phyloP scores from a whole-genome alignment of 1,140 invertebrate genomes.

The Macrosteles quadrilineatus region DNA sequence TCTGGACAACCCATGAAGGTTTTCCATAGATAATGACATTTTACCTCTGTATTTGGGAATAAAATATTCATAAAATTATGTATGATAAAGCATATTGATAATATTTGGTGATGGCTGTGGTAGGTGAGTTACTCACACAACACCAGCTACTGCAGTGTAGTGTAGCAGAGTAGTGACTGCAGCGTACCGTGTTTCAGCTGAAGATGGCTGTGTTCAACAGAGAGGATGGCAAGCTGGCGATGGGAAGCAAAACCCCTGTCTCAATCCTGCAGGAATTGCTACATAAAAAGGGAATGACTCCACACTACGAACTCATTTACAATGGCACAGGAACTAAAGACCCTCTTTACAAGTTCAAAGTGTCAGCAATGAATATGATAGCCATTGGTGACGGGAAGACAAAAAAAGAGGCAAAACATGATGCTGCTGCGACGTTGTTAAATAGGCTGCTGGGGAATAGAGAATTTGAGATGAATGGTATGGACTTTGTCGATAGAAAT shows the following conservation, averaged over 20 bases:
- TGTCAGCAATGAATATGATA: constrained; percentile 49
- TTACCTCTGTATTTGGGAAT: no score
- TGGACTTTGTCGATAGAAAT: no score
- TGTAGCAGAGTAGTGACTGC: no score
- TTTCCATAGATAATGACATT: no score
- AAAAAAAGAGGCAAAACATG: constrained; percentile 72
- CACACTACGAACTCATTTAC: constrained; percentile 68
- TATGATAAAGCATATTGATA: no score
- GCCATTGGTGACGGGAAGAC: constrained; percentile 62
- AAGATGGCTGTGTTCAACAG: not conserved
- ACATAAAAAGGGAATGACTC: constrained; percentile 58
- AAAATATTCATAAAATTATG: no score
- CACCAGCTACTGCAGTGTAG: no score
- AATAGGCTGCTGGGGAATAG: constrained; percentile 45
- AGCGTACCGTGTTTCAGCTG: no score
- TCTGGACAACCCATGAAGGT: no score
- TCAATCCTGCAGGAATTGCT: constrained; percentile 74
- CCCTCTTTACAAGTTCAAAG: constrained; percentile 68
- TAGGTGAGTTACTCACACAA: no score
- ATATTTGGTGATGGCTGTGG: no score
- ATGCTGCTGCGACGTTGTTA: constrained; percentile 61
- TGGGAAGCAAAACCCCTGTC: constrained; percentile 63
- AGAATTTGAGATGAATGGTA: not conserved
- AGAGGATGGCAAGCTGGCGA: constrained; percentile 11
- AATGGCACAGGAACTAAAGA: constrained; percentile 70